A percentile compares a stretch with the other conserved stretches of the same genome.
Conservation (phyloP, 2,888 invertebrate species). For the Leptopilina myrica region DNA sequence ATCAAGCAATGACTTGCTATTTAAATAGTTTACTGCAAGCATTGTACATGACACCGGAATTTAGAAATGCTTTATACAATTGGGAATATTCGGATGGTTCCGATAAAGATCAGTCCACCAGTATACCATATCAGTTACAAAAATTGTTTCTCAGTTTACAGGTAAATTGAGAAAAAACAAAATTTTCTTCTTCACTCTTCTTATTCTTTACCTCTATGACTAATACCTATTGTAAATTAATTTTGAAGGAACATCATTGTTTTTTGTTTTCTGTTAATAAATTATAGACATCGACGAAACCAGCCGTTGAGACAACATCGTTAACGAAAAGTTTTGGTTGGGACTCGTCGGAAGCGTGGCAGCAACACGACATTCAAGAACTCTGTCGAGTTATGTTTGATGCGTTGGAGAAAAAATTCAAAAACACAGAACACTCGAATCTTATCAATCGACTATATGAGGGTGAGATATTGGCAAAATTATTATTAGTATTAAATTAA, state of each 20-base stretch:
- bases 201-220: too few relatives aligned
- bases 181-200: too few relatives aligned
- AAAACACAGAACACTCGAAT: slow-evolving; percentile 88
- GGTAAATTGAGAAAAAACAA: slow-evolving; percentile 73
- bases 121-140: slow-evolving; percentile 92
- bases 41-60: slow-evolving; percentile 94
- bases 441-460: slow-evolving; percentile 89
- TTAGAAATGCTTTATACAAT: slow-evolving; percentile 90
- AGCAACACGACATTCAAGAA: slow-evolving; percentile 95
- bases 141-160: slow-evolving; percentile 90
- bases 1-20: slow-evolving; percentile 96
- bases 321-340: slow-evolving; percentile 93
- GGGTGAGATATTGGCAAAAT: slow-evolving; percentile 72
- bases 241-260: not conserved
- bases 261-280: slow-evolving; percentile 43
- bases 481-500: too few relatives aligned
- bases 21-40: slow-evolving; percentile 92
- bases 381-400: slow-evolving; percentile 94
- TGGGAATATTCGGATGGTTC: slow-evolving; percentile 85
- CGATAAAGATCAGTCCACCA: slow-evolving; percentile 82
- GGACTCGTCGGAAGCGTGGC: slow-evolving; percentile 93
- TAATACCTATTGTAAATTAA: too few relatives aligned
- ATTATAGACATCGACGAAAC: slow-evolving; percentile 84
- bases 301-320: slow-evolving; percentile 91
- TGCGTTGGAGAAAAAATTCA: slow-evolving; percentile 90